Evolutionary conservation across 2,113 vertebrate species (phyloP).

Genomic region (Melanerpes aurifrons): DNA sequence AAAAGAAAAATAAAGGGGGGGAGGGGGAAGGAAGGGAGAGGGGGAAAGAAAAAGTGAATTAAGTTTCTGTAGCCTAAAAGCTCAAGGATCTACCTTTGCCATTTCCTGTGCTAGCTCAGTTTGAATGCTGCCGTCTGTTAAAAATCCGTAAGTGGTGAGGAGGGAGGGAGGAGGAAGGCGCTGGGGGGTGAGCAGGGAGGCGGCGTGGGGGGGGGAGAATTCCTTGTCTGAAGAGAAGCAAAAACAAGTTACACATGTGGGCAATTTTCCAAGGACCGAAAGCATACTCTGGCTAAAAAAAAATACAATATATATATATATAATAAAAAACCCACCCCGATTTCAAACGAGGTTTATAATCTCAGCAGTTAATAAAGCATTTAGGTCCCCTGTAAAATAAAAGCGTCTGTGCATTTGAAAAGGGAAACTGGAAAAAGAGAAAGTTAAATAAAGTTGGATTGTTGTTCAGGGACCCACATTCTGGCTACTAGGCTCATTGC

Average conservation of each 20-base stretch:
- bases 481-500: background rate
- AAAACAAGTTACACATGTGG: slow-evolving; percentile 66
- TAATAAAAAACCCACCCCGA: background rate
- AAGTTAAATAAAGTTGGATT: slow-evolving; percentile 29
- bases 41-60: background rate
- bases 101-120: slow-evolving; percentile 54
- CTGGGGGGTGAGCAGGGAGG: too few relatives aligned
- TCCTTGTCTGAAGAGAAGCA: slow-evolving; percentile 59
- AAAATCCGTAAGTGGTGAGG: slow-evolving; percentile 14
- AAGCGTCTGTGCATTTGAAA: background rate
- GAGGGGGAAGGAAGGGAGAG: too few relatives aligned
- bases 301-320: too few relatives aligned
- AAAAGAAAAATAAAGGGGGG: background rate
- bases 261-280: slow-evolving; percentile 35
- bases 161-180: background rate
- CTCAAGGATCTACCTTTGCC: slow-evolving; percentile 48
- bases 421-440: background rate
- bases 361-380: slow-evolving; percentile 30
- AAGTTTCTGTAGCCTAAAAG: slow-evolving; percentile 35
- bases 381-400: background rate
- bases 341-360: slow-evolving; percentile 45
- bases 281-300: slow-evolving; percentile 1
- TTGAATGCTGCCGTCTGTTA: slow-evolving; percentile 63
- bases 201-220: background rate
- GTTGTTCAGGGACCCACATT: background rate